Percentiles rank a stretch among this genome's conserved stretches.
These are phyloP conservation scores for Argentina silus DNA, from an alignment of 2,797 vertebrate genomes.

Conservation along the genomic window DNA sequence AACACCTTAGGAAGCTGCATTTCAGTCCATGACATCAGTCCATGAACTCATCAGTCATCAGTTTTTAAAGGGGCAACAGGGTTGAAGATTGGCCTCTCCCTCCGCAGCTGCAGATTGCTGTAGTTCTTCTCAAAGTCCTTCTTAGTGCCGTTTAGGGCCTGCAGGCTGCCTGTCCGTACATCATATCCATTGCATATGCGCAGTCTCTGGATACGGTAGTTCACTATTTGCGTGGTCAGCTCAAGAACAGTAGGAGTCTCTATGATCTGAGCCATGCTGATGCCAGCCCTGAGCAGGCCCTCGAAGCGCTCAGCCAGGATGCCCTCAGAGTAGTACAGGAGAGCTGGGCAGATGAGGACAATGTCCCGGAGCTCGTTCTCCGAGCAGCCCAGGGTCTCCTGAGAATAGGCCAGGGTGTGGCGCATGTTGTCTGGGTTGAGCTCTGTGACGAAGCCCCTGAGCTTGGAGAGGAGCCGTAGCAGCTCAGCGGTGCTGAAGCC, in stretches of 20 bases:
- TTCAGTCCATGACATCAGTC: background rate
- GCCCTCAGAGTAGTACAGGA: slow-evolving; percentile 85
- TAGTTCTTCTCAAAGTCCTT: slow-evolving; percentile 91
- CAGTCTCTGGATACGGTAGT: slow-evolving; percentile 85
- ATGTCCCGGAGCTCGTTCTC: slow-evolving; percentile 80
- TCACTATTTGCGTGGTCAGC: slow-evolving; percentile 87
- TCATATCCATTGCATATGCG: slow-evolving; percentile 74
- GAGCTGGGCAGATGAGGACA: slow-evolving; percentile 85
- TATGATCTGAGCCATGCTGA: slow-evolving; percentile 84
- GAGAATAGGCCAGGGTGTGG: slow-evolving; percentile 81
- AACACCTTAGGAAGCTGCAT: background rate
- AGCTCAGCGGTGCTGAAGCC: slow-evolving; percentile 84
- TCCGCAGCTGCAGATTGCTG: slow-evolving; percentile 82
- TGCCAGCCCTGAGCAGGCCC: slow-evolving; percentile 79
- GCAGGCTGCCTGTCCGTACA: slow-evolving; percentile 79
- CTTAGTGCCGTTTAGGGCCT: slow-evolving; percentile 87
- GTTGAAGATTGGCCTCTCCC: slow-evolving; percentile 90
- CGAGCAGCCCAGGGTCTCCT: slow-evolving; percentile 79
- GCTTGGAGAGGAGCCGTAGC: slow-evolving; percentile 87
- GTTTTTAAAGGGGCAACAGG: slow-evolving; percentile 85
- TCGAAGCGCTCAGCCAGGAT: slow-evolving; percentile 84
- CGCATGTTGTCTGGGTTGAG: slow-evolving; percentile 81
- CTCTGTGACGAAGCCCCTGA: slow-evolving; percentile 90
- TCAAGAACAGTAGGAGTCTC: slow-evolving; percentile 86
- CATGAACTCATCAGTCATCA: slow-evolving; percentile 75